Evolutionary conservation across 2,113 vertebrate species (phyloP).

Genomic region (Microtus pennsylvanicus): DNA sequence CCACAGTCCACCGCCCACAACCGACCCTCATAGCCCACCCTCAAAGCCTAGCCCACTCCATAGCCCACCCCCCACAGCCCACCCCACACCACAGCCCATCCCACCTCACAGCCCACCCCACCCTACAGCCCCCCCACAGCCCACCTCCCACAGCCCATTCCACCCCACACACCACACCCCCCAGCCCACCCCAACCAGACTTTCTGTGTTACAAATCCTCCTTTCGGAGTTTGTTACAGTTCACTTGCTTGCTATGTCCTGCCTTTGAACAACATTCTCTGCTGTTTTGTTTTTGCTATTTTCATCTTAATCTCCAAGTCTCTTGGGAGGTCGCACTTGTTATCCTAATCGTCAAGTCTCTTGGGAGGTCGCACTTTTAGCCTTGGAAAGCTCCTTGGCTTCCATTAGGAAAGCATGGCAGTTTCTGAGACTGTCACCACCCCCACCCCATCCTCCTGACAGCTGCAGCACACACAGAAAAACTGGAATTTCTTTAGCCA

Average conservation of each 20-base stretch:
- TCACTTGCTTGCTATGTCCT: not conserved
- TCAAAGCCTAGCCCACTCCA: too few species aligned
- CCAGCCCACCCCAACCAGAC: too few species aligned
- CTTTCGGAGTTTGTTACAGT: not conserved
- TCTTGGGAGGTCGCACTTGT: conserved; percentile 48
- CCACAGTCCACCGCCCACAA: too few species aligned
- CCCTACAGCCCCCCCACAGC: too few species aligned
- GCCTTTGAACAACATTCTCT: not conserved
- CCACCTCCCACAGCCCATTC: too few species aligned
- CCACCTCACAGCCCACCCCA: too few species aligned
- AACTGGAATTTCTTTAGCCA: conserved; percentile 72
- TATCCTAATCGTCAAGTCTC: conserved; percentile 61
- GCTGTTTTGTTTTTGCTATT: conserved; percentile 18
- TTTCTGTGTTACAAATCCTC: not conserved
- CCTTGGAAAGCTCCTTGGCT: conserved; percentile 69
- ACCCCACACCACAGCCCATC: too few species aligned
- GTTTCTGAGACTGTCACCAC: conserved; percentile 49
- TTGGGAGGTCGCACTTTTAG: conserved; percentile 46
- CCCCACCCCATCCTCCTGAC: conserved; percentile 62
- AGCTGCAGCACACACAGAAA: conserved; percentile 59
- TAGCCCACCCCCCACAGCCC: too few species aligned
- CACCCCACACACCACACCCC: too few species aligned
- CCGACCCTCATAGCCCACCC: too few species aligned
- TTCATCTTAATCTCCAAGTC: conserved; percentile 78
- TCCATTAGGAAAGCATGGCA: conserved; percentile 73